Evolutionary conservation across 2,888 invertebrate genomes (phyloP).

Genomic region (Sphaeridia pumilis): DNA sequence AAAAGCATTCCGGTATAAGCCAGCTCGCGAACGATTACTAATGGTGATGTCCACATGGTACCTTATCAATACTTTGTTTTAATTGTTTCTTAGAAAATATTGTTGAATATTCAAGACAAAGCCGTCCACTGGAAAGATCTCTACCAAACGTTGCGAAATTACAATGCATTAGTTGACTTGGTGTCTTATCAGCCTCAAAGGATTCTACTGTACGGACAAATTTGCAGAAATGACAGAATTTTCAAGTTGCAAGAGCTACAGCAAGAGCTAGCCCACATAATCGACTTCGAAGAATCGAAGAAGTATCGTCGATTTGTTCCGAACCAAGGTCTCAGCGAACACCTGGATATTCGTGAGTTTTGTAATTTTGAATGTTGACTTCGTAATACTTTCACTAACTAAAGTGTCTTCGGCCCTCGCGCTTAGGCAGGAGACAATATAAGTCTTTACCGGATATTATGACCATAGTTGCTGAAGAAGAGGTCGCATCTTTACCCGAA

Average conservation of each 20-base stretch:
- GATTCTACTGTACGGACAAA: conserved; percentile 46
- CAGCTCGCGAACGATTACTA: not conserved
- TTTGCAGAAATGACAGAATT: conserved; percentile 32
- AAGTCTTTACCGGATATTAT: conserved; percentile 25
- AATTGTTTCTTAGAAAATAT: conserved; percentile 44
- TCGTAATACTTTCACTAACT: too few relatives aligned
- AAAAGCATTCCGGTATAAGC: conserved; percentile 49
- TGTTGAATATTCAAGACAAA: conserved; percentile 52
- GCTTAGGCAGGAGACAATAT: conserved; percentile 22
- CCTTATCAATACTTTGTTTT: not conserved
- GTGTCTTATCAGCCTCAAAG: conserved; percentile 46
- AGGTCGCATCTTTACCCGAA: conserved; percentile 20
- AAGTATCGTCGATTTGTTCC: conserved; percentile 58
- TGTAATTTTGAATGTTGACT: too few relatives aligned
- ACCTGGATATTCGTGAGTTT: conserved; percentile 59
- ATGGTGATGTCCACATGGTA: not conserved
- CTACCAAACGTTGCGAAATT: conserved; percentile 58
- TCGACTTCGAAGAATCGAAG: conserved; percentile 55
- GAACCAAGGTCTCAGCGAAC: conserved; percentile 59
- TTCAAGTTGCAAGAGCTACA: conserved; percentile 49
- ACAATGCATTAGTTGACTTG: conserved; percentile 55
- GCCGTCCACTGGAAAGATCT: conserved; percentile 60
- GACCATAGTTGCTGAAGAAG: conserved; percentile 25
- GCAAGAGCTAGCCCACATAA: conserved; percentile 57
- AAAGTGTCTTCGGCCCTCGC: not conserved